These are phyloP conservation scores for Neocrepidodera transversa DNA, from an alignment of 2,888 invertebrate genomes.

Conservation along the genomic window DNA sequence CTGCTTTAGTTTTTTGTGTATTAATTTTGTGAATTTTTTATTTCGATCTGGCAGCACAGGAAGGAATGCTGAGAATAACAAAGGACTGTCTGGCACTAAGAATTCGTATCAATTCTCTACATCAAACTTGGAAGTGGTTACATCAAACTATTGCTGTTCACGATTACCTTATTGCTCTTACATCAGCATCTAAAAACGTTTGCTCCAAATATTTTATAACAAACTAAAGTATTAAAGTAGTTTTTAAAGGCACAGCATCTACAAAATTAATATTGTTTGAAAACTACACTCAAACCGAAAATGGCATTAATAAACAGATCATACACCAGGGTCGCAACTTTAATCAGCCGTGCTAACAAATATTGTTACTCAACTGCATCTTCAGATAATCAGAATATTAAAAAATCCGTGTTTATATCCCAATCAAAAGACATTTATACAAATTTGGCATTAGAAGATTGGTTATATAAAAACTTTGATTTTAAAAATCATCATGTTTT, in stretches of 20 bases:
- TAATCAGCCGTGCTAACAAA: slow-evolving; percentile 40
- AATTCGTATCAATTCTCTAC: slow-evolving; percentile 85
- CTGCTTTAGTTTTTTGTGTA: slow-evolving; percentile 17
- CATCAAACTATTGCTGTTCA: slow-evolving; percentile 89
- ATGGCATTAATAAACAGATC: slow-evolving; percentile 55
- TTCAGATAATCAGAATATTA: slow-evolving; percentile 61
- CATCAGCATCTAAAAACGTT: slow-evolving; percentile 75
- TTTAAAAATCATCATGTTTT: slow-evolving; percentile 84
- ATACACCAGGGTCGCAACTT: slow-evolving; percentile 42
- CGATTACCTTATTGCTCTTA: slow-evolving; percentile 84
- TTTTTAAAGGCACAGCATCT: slow-evolving; percentile 46
- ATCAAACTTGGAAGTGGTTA: slow-evolving; percentile 95
- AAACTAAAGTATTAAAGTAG: slow-evolving; percentile 43
- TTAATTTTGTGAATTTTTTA: slow-evolving; percentile 33
- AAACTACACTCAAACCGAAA: slow-evolving; percentile 33
- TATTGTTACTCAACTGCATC: slow-evolving; percentile 39
- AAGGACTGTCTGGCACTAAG: slow-evolving; percentile 88
- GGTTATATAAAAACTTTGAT: slow-evolving; percentile 89
- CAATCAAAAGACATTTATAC: slow-evolving; percentile 89
- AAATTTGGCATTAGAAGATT: slow-evolving; percentile 95
- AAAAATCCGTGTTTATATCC: slow-evolving; percentile 90
- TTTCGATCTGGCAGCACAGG: slow-evolving; percentile 54
- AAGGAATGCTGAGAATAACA: slow-evolving; percentile 69
- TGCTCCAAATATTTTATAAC: slow-evolving; percentile 39
- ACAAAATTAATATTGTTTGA: slow-evolving; percentile 35